These are phyloP conservation scores for Rhagium mordax DNA, from an alignment of 2,888 invertebrate species.

Conservation along the genomic window DNA sequence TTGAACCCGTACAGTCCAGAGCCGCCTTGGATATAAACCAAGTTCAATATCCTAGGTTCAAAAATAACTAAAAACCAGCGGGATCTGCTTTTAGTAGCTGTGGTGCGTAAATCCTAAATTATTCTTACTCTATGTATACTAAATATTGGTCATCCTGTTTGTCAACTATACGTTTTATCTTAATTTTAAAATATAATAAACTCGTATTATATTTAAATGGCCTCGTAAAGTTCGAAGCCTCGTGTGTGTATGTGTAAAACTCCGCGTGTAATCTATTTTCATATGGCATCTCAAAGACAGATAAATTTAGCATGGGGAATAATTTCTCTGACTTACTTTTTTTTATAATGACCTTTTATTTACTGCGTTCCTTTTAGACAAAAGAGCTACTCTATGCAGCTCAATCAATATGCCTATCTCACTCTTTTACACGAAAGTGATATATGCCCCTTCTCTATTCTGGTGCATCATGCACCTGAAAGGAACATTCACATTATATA, in stretches of 20 bases:
- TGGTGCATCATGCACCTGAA: too few species aligned
- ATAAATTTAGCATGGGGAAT: conserved; percentile 3
- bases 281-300: neutral
- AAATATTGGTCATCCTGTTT: conserved; percentile 23
- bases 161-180: conserved; percentile 10
- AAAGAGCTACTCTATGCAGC: too few species aligned
- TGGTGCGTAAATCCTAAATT: conserved; percentile 22
- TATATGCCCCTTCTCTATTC: too few species aligned
- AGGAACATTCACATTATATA: too few species aligned
- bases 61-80: conserved; percentile 45
- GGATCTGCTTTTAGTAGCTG: conserved; percentile 11
- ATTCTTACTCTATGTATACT: conserved; percentile 1
- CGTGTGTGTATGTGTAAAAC: conserved; percentile 15
- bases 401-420: too few species aligned
- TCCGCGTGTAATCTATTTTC: conserved; percentile 30
- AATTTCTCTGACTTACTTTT: neutral
- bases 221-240: conserved; percentile 26
- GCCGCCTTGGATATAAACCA: conserved; percentile 51
- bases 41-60: conserved; percentile 56
- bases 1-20: conserved; percentile 52
- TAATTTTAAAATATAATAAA: conserved; percentile 1
- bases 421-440: too few species aligned
- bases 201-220: conserved; percentile 20
- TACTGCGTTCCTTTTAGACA: too few species aligned
- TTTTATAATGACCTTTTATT: too few species aligned